phyloP scores from a whole-genome alignment of 1,140 invertebrate species.

The Pissodes strobi region DNA sequence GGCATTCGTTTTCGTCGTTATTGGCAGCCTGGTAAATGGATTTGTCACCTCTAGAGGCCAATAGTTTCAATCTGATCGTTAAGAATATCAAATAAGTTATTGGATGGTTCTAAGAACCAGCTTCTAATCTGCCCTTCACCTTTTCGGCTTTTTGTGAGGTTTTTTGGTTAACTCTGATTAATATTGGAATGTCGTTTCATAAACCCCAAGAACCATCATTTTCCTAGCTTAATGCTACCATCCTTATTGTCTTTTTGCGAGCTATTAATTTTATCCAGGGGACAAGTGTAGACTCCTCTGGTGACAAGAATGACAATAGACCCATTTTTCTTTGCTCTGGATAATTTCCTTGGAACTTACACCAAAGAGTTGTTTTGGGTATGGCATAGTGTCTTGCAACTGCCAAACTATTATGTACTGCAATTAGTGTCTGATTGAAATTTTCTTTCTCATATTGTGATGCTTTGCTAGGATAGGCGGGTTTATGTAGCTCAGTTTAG shows the following conservation, averaged over 20 bases:
- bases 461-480: too few species aligned
- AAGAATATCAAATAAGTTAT: constrained; percentile 27
- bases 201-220: constrained; percentile 49
- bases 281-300: background rate
- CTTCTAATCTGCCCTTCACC: constrained; percentile 41
- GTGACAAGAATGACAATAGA: background rate
- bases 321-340: background rate
- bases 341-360: too few species aligned
- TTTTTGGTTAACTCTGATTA: constrained; percentile 38
- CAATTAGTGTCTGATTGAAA: too few species aligned
- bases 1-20: constrained; percentile 42
- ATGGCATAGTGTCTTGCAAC: too few species aligned
- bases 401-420: too few species aligned
- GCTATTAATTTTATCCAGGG: background rate
- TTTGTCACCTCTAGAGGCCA: constrained; percentile 46
- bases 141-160: constrained; percentile 43
- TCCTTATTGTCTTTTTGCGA: background rate
- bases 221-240: constrained; percentile 10
- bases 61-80: constrained; percentile 44
- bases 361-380: too few species aligned
- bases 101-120: constrained; percentile 25
- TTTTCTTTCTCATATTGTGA: too few species aligned
- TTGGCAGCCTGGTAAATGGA: constrained; percentile 39
- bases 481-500: too few species aligned
- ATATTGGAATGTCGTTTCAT: constrained; percentile 45